A percentile compares a stretch with the other conserved stretches of the same genome.
phyloP scores from a whole-genome alignment of 1,140 invertebrate species.

The Manduca sexta region DNA sequence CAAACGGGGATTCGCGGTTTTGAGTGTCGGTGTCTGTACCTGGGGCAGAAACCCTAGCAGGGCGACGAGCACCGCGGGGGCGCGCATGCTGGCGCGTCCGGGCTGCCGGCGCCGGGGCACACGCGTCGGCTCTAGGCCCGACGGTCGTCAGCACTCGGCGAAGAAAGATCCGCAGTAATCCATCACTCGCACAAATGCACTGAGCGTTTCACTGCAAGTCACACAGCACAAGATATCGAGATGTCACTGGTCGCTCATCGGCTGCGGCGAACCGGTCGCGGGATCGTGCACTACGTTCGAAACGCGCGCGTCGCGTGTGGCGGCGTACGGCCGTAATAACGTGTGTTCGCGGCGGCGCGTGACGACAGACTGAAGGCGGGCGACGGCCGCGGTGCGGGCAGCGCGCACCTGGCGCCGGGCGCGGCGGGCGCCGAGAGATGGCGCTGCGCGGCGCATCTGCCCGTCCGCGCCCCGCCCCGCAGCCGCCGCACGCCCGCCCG shows the following conservation, averaged over 20 bases:
- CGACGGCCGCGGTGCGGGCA: conserved; percentile 55
- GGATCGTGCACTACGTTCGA: conserved; percentile 64
- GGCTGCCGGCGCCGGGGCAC: conserved; percentile 67
- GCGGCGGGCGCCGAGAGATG: conserved; percentile 49
- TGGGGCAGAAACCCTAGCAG: conserved; percentile 71
- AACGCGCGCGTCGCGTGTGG: conserved; percentile 60
- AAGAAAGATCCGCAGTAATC: conserved; percentile 57
- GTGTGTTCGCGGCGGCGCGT: conserved; percentile 56
- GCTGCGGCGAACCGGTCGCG: conserved; percentile 59
- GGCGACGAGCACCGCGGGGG: conserved; percentile 67
- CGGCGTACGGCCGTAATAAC: conserved; percentile 45
- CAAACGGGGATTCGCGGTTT: conserved; percentile 56
- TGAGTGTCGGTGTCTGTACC: conserved; percentile 48
- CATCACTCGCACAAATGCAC: conserved; percentile 66
- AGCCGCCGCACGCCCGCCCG: conserved; percentile 17
- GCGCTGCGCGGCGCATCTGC: conserved; percentile 66
- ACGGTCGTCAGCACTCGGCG: conserved; percentile 52
- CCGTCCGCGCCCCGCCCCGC: conserved; percentile 25
- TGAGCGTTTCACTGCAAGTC: conserved; percentile 67
- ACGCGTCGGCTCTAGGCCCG: conserved; percentile 51
- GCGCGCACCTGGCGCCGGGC: conserved; percentile 51
- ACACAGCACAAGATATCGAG: conserved; percentile 61
- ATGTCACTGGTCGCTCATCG: conserved; percentile 65
- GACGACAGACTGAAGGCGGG: conserved; percentile 66
- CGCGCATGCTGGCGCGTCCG: conserved; percentile 68